These are phyloP conservation scores for Dione juno DNA, from an alignment of 2,888 invertebrate genomes.

Conservation along the genomic window DNA sequence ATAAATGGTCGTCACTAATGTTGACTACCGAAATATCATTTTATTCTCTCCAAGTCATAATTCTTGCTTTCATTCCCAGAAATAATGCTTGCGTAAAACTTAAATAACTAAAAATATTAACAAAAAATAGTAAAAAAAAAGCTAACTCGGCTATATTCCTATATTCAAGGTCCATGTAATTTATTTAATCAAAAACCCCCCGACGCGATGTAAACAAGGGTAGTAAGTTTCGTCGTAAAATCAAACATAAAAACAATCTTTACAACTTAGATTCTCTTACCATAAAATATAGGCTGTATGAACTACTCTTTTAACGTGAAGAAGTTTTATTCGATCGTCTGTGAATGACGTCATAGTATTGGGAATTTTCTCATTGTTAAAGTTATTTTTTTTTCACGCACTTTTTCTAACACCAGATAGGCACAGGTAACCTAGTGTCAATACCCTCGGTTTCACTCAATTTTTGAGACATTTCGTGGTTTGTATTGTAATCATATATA, in stretches of 20 bases:
- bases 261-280: slow-evolving; percentile 48
- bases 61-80: not conserved
- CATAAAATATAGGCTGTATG: slow-evolving; percentile 46
- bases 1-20: no score
- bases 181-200: slow-evolving; percentile 43
- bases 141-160: not conserved
- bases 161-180: slow-evolving; percentile 36
- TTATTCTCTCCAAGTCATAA: no score
- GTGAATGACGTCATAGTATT: not conserved
- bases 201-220: slow-evolving; percentile 31
- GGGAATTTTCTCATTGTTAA: no score
- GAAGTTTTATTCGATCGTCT: slow-evolving; percentile 37
- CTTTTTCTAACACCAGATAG: no score
- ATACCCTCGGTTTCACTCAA: no score
- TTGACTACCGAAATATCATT: no score
- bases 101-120: slow-evolving; percentile 18
- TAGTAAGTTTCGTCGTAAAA: slow-evolving; percentile 45
- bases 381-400: no score
- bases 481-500: no score
- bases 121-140: slow-evolving; percentile 3
- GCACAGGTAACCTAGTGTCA: no score
- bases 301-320: slow-evolving; percentile 34
- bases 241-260: slow-evolving; percentile 47
- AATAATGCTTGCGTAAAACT: no score
- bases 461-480: no score